These are phyloP conservation scores for Orius laevigatus DNA, from an alignment of 1,140 invertebrate genomes.

Conservation along the genomic window DNA sequence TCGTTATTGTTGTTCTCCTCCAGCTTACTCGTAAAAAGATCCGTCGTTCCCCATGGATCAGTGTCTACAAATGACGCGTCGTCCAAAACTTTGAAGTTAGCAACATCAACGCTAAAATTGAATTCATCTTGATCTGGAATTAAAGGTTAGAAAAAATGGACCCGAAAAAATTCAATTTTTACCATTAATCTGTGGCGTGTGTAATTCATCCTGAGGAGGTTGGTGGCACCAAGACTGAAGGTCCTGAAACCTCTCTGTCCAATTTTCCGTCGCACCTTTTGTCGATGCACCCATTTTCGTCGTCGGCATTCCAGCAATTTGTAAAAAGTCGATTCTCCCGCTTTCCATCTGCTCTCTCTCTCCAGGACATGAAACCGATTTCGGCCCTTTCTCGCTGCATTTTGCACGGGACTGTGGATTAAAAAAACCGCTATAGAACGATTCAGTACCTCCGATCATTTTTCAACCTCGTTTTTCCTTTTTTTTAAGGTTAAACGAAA, in stretches of 20 bases:
- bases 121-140: slow-evolving; percentile 12
- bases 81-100: background rate
- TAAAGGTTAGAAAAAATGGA: background rate
- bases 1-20: slow-evolving; percentile 5
- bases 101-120: slow-evolving; percentile 9
- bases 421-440: background rate
- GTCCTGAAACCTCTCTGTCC: slow-evolving; percentile 17
- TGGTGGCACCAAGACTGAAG: slow-evolving; percentile 12
- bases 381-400: slow-evolving; percentile 10
- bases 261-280: slow-evolving; percentile 6
- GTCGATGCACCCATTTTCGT: background rate
- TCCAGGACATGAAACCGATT: slow-evolving; percentile 14
- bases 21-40: background rate
- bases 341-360: slow-evolving; percentile 10
- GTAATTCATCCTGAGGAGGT: slow-evolving; percentile 16
- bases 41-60: slow-evolving; percentile 6
- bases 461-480: background rate
- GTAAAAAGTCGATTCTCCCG: background rate
- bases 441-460: background rate
- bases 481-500: too few relatives aligned
- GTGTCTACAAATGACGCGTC: slow-evolving; percentile 2
- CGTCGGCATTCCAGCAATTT: background rate
- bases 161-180: too few relatives aligned
- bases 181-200: slow-evolving; percentile 14
- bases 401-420: slow-evolving; percentile 16